phyloP scores from a whole-genome alignment of 2,888 invertebrate species.

The Dusona sp. region DNA sequence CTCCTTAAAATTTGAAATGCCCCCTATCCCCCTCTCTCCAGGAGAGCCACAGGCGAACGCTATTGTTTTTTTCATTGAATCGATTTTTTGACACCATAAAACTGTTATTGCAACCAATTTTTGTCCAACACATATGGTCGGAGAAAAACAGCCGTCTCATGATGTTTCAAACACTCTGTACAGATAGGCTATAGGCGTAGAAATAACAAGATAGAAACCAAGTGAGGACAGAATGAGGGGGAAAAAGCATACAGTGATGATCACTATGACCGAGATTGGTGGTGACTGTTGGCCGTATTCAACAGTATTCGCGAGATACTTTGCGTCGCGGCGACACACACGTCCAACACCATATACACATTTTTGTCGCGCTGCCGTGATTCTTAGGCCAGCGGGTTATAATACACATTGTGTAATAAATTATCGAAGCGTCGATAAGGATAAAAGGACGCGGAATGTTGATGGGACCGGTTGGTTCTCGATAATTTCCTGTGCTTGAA shows the following conservation, averaged over 20 bases:
- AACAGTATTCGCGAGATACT: conserved; percentile 43
- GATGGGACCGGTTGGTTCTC: conserved; percentile 76
- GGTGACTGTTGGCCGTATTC: conserved; percentile 66
- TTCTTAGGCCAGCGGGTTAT: conserved; percentile 59
- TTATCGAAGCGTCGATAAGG: conserved; percentile 82
- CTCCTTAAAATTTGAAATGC: no score
- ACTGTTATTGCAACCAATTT: neutral
- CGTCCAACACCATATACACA: conserved; percentile 31
- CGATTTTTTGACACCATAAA: neutral
- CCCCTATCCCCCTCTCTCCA: no score
- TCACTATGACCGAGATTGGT: conserved; percentile 66
- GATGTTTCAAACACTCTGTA: neutral
- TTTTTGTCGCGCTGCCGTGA: conserved; percentile 49
- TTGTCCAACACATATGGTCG: neutral
- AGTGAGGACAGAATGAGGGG: conserved; percentile 46
- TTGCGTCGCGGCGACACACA: conserved; percentile 43
- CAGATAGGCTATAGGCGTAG: conserved; percentile 23
- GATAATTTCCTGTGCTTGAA: conserved; percentile 75
- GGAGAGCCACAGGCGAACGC: no score
- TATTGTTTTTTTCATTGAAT: no score
- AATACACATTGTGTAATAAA: conserved; percentile 78
- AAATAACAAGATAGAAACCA: conserved; percentile 59
- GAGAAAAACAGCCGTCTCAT: neutral
- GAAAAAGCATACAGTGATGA: conserved; percentile 43
- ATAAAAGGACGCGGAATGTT: conserved; percentile 75